These are phyloP conservation scores for Tenrec ecaudatus DNA, from an alignment of 2,113 vertebrate genomes.

Conservation along the genomic window DNA sequence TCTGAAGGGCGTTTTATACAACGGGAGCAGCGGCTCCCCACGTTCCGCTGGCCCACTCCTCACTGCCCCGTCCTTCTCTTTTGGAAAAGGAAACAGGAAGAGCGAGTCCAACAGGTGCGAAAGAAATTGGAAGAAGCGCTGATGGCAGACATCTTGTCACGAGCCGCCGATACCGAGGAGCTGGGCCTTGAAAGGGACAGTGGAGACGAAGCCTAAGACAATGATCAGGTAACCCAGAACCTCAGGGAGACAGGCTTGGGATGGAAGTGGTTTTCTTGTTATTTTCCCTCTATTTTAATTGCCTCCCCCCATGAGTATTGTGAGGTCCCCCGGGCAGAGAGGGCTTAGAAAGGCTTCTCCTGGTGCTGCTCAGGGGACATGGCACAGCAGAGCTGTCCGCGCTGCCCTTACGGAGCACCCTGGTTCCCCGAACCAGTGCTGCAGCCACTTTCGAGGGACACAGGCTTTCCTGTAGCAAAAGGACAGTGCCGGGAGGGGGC, in stretches of 20 bases:
- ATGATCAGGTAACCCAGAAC: conserved; percentile 80
- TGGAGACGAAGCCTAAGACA: conserved; percentile 86
- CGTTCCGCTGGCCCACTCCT: conserved; percentile 2
- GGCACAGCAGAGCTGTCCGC: too few species aligned
- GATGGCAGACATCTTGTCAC: conserved; percentile 92
- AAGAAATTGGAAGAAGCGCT: conserved; percentile 95
- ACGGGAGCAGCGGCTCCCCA: background rate
- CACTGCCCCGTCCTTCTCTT: conserved; percentile 20
- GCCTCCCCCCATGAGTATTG: too few species aligned
- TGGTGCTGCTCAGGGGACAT: too few species aligned
- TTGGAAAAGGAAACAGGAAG: conserved; percentile 92
- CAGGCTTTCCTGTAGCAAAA: too few species aligned
- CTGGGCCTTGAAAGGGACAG: conserved; percentile 84
- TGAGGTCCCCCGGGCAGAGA: too few species aligned
- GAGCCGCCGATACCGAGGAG: conserved; percentile 88
- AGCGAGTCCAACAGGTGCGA: conserved; percentile 93
- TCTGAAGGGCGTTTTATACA: background rate
- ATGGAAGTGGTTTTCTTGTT: too few species aligned
- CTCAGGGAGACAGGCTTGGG: background rate
- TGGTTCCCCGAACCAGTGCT: too few species aligned
- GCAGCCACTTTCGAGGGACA: too few species aligned
- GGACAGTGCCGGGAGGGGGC: background rate
- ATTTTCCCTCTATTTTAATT: too few species aligned
- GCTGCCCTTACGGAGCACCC: too few species aligned
- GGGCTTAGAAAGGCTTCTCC: too few species aligned